Conservation (phyloP, 2,888 invertebrate genomes). For the Campoplex capitator region DNA sequence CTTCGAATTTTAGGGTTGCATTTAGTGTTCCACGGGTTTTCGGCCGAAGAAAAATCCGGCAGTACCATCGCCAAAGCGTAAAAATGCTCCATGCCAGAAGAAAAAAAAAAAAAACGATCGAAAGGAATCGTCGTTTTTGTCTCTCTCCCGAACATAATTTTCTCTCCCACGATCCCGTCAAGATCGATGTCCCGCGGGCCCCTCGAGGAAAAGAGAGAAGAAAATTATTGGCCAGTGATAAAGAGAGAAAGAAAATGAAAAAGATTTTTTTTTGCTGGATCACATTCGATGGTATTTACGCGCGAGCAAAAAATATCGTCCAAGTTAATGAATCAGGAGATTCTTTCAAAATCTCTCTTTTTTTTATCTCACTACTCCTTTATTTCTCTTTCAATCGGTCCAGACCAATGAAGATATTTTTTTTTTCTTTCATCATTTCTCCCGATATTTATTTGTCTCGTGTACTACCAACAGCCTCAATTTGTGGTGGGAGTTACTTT, state of each 20-base stretch:
- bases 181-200: constrained; percentile 65
- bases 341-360: neutral
- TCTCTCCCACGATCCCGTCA: constrained; percentile 75
- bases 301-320: constrained; percentile 24
- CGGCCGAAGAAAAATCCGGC: constrained; percentile 28
- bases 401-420: constrained; percentile 5
- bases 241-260: neutral
- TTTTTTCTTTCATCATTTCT: neutral
- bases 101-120: constrained; percentile 27
- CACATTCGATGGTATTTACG: constrained; percentile 29
- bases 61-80: constrained; percentile 13
- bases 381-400: neutral
- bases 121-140: constrained; percentile 54
- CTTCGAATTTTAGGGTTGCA: constrained; percentile 79
- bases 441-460: neutral
- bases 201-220: constrained; percentile 3
- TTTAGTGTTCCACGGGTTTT: constrained; percentile 72
- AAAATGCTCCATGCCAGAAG: constrained; percentile 27
- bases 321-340: constrained; percentile 8
- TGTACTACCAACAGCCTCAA: neutral
- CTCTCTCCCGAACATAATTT: constrained; percentile 57
- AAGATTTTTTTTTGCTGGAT: neutral
- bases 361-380: neutral
- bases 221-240: constrained; percentile 9
- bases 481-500: constrained; percentile 2